Base-by-base conservation (phyloP, 2,888 invertebrate genomes). In the Cotesia congregata region DNA sequence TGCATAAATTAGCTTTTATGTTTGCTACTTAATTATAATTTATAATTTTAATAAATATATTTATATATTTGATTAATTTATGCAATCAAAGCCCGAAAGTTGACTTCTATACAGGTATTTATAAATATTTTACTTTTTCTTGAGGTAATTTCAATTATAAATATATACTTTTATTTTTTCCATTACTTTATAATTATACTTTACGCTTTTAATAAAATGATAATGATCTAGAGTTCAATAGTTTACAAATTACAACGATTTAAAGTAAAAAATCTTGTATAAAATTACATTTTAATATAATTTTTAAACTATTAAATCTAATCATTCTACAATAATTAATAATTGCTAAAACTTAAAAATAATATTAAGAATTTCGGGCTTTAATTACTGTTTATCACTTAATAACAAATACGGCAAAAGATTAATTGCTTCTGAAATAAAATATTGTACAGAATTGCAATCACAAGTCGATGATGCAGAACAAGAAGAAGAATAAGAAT, bases 401-500 rank as follows among this genome's bases (percentile, higher is more conserved):
- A 15, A 40, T 64, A 61, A 9, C 41, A 15, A 71, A 64, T 40
- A 41, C 41, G 30, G 30, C 30, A 30, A 59, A 17, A 41, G 17
- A 64, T 3, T 0, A 17, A 17, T 72, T 39, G 39, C 62, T 12
- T 39, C 41, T 41, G 6, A 64, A 64, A 72, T 72, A 7, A 72
- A 64, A 64, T 64, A 41, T 41, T 64, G 62, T 12, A 39, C 40
- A 40, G 60, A 39, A 7, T 17, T 12, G 12, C 12, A 12, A 64
- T 72, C 62, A 30, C 17, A 17, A 64, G 64, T 17, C 17, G 64
- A n/a, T 17, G 15, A 62, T 12, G 62, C 15, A 39, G 39, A 62
- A 38, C 38, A 62, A 61, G 60, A 62, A 64, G 64, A 17, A 38
- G 20, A 70, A 12, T 20, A 60, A 59, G 15, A 7, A 70, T n/a